Evolutionary conservation across 2,113 vertebrate genomes (phyloP), one percentile per base, ranked within the genome.

Genomic region (Dryoscopus gambensis): DNA sequence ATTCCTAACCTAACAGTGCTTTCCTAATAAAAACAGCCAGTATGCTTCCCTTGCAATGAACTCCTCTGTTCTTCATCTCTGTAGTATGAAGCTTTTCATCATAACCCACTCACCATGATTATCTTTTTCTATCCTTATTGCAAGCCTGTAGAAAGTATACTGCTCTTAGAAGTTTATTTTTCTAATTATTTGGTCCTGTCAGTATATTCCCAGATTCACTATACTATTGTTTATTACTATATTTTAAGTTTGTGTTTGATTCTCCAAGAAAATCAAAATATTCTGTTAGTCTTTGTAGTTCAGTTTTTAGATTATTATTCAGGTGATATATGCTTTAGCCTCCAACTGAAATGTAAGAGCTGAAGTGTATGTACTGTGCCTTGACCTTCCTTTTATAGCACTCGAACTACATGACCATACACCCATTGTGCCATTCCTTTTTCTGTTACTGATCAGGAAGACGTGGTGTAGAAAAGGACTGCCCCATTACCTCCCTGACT

Each of bases 41-140:
- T 67, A 89, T 0, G 0, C 15, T 75, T 92, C 33, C 13, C 28
- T 64, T 1, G 1, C 10, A 56, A 39, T 39, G 10, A 76, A 71
- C 10, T 44, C n/a, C 17, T 70, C 19, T 57, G n/a, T 47, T 53
- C 46, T 84, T 91, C 20, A 40, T 1, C 5, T 63, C 56, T 50
- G 11, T 46, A 67, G 24, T 6, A 46, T n/a, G 20, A 49, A 63
- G 22, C 2, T 82, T 52, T 87, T 70, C 6, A 76, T n/a, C 44
- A 11, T 50, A 71, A 42, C 13, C 7, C 24, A 35, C 18, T 39
- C 27, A 24, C 24, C 55, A 6, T 30, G 14, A n/a, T 46, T 67
- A 65, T 16, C 19, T 67, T 59, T 56, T 59, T 35, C 37, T 49
- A 10, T 30, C 31, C 9, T 81, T 44, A 40, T 22, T 52, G 24